Percentiles rank a stretch among this genome's conserved stretches.
phyloP scores from a whole-genome alignment of 2,113 vertebrate species.

The Pteropus alecto region DNA sequence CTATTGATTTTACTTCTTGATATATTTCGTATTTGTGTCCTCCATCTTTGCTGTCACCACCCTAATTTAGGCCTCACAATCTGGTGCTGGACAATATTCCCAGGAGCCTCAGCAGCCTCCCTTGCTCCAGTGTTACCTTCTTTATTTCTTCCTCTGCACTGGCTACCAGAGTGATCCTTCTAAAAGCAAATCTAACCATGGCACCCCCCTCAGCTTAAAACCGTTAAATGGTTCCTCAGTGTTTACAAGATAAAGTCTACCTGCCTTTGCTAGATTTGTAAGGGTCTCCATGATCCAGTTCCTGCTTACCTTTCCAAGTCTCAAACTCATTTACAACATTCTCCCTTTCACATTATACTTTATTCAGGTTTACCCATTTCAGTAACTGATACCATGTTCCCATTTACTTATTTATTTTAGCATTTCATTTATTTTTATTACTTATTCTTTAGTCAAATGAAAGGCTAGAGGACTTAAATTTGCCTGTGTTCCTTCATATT shows the following conservation, averaged over 20 bases:
- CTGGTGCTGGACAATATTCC: neutral
- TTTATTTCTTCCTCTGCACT: conserved; percentile 9
- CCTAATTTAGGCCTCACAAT: conserved; percentile 31
- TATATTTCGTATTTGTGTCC: conserved; percentile 2
- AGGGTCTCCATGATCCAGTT: conserved; percentile 14
- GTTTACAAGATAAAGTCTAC: neutral
- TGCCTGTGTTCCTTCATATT: neutral
- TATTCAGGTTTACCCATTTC: neutral
- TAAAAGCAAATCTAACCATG: conserved; percentile 26
- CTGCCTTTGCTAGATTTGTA: neutral
- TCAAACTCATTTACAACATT: neutral
- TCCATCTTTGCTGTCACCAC: conserved; percentile 17
- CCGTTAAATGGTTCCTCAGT: neutral
- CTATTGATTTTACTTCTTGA: conserved; percentile 25
- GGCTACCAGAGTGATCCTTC: conserved; percentile 6
- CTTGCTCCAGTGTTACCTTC: neutral
- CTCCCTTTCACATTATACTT: neutral
- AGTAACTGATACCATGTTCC: neutral
- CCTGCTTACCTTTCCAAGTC: neutral
- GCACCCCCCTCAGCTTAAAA: conserved; percentile 1
- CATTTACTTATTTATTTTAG: too few relatives aligned
- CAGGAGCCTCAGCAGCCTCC: neutral
- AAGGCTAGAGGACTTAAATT: neutral
- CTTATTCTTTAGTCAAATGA: neutral
- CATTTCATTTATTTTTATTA: conserved; percentile 2